Percentiles rank a stretch among this genome's conserved stretches.
phyloP scores from a whole-genome alignment of 2,888 invertebrate species.

The Hypselothyrea guttata region DNA sequence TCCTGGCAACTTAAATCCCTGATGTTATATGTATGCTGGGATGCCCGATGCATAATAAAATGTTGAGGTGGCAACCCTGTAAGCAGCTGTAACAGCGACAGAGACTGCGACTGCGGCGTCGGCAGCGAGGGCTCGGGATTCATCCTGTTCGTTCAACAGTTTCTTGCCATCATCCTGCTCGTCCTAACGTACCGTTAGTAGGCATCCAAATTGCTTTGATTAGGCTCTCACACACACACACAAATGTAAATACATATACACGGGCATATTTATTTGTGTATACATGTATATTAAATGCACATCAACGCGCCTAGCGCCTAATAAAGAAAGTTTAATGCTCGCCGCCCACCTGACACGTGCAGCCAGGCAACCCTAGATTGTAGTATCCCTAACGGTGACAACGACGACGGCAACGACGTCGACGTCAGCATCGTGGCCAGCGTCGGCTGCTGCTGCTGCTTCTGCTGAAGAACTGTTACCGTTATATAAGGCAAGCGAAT shows the following conservation, averaged over 20 bases:
- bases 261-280: background rate
- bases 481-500: constrained; percentile 45
- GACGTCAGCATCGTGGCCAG: background rate
- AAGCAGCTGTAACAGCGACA: constrained; percentile 19
- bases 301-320: constrained; percentile 14
- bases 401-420: background rate
- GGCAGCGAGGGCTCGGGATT: constrained; percentile 18
- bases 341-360: constrained; percentile 26
- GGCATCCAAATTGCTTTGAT: constrained; percentile 21
- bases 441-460: no score
- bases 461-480: constrained; percentile 14
- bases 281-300: constrained; percentile 14
- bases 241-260: background rate
- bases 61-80: no score
- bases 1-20: no score
- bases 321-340: constrained; percentile 7
- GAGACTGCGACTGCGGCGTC: background rate
- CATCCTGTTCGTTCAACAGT: constrained; percentile 55
- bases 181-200: constrained; percentile 42
- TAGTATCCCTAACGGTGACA: background rate
- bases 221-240: constrained; percentile 13
- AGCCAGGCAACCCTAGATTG: background rate
- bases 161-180: constrained; percentile 54
- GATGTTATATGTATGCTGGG: no score
- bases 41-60: no score